These are phyloP conservation scores for Monomorium pharaonis DNA, from an alignment of 1,140 invertebrate species.

Conservation along the genomic window DNA sequence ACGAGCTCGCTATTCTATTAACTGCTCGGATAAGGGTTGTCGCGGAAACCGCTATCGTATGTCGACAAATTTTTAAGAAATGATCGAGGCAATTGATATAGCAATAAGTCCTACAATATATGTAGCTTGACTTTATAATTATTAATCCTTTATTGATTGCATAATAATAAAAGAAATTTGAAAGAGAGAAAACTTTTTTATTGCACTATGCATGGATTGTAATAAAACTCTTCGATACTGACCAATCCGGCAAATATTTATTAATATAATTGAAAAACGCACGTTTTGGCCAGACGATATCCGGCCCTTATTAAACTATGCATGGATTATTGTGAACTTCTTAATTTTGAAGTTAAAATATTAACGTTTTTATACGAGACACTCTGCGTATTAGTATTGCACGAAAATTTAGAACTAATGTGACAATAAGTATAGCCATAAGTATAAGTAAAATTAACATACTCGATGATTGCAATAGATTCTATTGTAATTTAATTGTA, in stretches of 20 bases:
- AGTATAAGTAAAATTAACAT: neutral
- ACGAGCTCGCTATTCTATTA: constrained; percentile 71
- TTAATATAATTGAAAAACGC: too few relatives aligned
- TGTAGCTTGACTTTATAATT: neutral
- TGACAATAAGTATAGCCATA: neutral
- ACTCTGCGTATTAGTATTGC: too few relatives aligned
- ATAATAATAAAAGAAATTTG: neutral
- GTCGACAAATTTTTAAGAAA: constrained; percentile 39
- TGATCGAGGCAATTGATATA: neutral
- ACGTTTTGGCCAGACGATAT: too few relatives aligned
- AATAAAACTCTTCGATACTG: too few relatives aligned
- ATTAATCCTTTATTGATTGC: neutral
- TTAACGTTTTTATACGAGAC: too few relatives aligned
- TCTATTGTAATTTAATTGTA: neutral
- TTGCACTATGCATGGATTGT: neutral
- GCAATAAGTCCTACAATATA: neutral
- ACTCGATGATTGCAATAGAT: neutral
- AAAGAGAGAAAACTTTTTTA: neutral
- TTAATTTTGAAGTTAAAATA: too few relatives aligned
- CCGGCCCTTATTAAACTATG: too few relatives aligned
- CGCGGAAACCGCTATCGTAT: constrained; percentile 31
- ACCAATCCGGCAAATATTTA: too few relatives aligned
- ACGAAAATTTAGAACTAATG: neutral
- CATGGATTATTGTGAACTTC: too few relatives aligned
- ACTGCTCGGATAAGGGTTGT: constrained; percentile 63